Conservation (phyloP, 2,797 vertebrate species). For the Pangasius macronema region DNA sequence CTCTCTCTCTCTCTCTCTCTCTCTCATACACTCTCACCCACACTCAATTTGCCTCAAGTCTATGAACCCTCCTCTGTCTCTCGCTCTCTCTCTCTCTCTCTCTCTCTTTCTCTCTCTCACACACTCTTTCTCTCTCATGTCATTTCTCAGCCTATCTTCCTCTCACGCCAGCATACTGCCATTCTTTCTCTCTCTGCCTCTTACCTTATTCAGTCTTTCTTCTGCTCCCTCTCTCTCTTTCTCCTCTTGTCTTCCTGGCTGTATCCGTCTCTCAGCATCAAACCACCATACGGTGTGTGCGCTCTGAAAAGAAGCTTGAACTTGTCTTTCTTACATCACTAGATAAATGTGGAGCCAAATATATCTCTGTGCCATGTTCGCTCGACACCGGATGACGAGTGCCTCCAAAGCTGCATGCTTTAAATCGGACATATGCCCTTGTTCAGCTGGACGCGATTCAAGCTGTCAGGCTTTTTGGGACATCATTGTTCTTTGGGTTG, state of each 20-base stretch:
- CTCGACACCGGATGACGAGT: constrained; percentile 5
- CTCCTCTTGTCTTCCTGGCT: not conserved
- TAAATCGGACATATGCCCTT: not conserved
- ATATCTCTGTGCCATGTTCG: constrained; percentile 21
- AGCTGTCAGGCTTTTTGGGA: not conserved
- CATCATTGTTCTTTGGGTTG: not conserved
- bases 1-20: not conserved
- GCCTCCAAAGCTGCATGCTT: not conserved
- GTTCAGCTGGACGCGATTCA: not conserved
- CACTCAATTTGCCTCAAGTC: not conserved
- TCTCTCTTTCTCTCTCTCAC: not conserved
- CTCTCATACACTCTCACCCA: not conserved
- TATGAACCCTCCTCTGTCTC: not conserved
- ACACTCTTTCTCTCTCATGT: not conserved
- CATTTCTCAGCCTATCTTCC: not conserved
- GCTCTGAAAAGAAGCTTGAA: not conserved
- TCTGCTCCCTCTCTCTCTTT: not conserved
- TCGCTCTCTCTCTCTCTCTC: not conserved
- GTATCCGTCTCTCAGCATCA: constrained; percentile 7
- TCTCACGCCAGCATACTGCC: not conserved
- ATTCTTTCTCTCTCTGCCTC: too few species aligned
- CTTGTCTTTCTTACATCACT: constrained; percentile 3
- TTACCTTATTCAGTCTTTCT: not conserved
- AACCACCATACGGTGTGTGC: too few species aligned
- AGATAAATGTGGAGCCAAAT: constrained; percentile 20